Percentiles rank a stretch among this genome's conserved stretches.
Conservation (phyloP, 2,113 vertebrate species). For the Seriola quinqueradiata region DNA sequence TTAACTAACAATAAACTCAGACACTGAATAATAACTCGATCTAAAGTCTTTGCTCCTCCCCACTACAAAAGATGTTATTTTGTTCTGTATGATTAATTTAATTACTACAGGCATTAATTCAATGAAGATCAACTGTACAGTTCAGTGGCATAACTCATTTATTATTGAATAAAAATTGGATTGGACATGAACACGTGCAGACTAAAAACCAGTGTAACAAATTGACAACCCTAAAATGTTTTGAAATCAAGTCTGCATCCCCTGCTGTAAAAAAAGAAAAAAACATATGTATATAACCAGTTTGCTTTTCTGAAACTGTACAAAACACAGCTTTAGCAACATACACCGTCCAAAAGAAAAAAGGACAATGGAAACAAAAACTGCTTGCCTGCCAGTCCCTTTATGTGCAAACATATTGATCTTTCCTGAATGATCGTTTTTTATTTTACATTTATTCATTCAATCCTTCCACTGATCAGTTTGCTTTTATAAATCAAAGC, state of each 20-base stretch:
- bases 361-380: constrained; percentile 78
- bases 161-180: constrained; percentile 94
- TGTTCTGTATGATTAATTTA: not conserved
- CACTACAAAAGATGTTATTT: not conserved
- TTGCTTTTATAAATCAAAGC: constrained; percentile 89
- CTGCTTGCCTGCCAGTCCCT: constrained; percentile 74
- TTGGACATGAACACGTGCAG: constrained; percentile 94
- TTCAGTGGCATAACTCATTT: constrained; percentile 74
- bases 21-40: too few species aligned
- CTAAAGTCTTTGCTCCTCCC: too few species aligned
- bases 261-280: constrained; percentile 89
- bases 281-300: constrained; percentile 88
- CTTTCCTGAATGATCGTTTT: constrained; percentile 79
- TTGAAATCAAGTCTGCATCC: constrained; percentile 92
- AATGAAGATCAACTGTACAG: constrained; percentile 1
- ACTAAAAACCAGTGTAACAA: constrained; percentile 99
- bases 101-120: not conserved
- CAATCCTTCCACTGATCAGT: constrained; percentile 69
- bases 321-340: constrained; percentile 87
- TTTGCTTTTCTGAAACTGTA: constrained; percentile 85
- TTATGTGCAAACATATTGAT: constrained; percentile 90
- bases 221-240: constrained; percentile 86
- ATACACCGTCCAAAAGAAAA: constrained; percentile 70
- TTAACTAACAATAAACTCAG: too few species aligned
- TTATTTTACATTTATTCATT: constrained; percentile 75